Evolutionary conservation across 2,113 vertebrate species (phyloP).

Genomic region (Caranx ignobilis): DNA sequence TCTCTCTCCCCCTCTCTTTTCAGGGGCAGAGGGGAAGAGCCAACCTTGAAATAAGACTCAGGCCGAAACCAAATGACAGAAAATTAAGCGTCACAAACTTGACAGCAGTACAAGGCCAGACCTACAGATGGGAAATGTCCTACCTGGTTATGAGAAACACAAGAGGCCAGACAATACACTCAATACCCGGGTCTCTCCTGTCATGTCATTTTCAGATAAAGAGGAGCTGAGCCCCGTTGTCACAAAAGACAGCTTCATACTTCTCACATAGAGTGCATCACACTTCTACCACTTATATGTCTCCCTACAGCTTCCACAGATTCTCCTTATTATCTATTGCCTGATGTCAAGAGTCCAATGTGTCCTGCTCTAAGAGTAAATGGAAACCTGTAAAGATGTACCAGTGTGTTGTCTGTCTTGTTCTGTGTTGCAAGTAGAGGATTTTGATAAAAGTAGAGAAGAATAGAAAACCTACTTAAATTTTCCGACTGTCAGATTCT

Average conservation of each 20-base stretch:
- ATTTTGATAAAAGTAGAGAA: not conserved
- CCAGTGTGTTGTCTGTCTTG: not conserved
- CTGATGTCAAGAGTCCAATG: not conserved
- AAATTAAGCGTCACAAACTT: constrained; percentile 63
- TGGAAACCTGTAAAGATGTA: constrained; percentile 19
- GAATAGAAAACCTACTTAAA: not conserved
- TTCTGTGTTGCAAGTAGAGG: constrained; percentile 3
- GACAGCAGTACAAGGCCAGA: constrained; percentile 55
- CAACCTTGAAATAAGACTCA: constrained; percentile 56
- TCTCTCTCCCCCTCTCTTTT: constrained; percentile 5
- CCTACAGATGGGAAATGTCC: constrained; percentile 56
- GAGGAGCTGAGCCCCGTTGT: not conserved
- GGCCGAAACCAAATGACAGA: constrained; percentile 53
- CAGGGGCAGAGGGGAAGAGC: constrained; percentile 24
- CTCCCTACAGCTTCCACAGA: not conserved
- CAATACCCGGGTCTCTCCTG: constrained; percentile 9
- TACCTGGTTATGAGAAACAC: constrained; percentile 37
- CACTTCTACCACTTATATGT: not conserved
- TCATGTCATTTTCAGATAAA: constrained; percentile 35
- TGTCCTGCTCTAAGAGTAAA: not conserved
- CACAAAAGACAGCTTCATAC: constrained; percentile 26
- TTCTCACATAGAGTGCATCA: not conserved
- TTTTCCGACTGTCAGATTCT: not conserved
- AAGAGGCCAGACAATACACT: constrained; percentile 28
- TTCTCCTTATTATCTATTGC: not conserved